Evolutionary conservation across 1,140 invertebrate species (phyloP).

Genomic region (Triops longicaudatus): DNA sequence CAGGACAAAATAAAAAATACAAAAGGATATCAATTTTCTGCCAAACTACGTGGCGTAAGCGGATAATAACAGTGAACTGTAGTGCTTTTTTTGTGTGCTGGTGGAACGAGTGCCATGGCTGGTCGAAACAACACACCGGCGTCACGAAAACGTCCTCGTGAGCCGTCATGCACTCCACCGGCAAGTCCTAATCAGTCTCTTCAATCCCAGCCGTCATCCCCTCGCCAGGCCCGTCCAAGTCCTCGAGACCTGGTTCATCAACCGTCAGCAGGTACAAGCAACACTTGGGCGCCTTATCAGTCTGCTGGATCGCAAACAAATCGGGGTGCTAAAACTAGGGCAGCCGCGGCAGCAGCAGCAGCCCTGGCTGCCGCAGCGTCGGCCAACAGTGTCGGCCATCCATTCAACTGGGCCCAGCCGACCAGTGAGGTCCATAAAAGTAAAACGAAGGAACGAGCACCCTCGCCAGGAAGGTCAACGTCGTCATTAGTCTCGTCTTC

Average conservation of each 20-base stretch:
- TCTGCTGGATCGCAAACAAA: background rate
- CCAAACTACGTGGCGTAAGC: no score
- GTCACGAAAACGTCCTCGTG: conserved; percentile 10
- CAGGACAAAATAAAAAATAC: no score
- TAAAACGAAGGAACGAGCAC: background rate
- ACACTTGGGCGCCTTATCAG: background rate
- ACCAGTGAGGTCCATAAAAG: background rate
- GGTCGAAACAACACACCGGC: background rate
- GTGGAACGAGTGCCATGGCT: background rate
- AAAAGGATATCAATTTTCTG: no score
- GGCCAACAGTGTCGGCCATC: background rate
- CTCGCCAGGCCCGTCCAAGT: background rate
- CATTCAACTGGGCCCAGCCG: background rate
- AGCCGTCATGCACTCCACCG: background rate
- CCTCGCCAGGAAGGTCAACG: conserved; percentile 8
- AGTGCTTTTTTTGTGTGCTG: background rate
- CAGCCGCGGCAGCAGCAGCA: conserved; percentile 12
- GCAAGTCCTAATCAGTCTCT: background rate
- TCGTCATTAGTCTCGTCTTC: background rate
- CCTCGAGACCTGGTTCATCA: background rate
- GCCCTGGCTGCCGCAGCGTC: conserved; percentile 7
- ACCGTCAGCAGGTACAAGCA: background rate
- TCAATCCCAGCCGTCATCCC: background rate
- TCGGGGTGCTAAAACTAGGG: background rate
- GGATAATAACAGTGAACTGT: background rate